These are phyloP conservation scores for Cynopterus brachyotis DNA, from an alignment of 2,113 vertebrate species.

Conservation along the genomic window DNA sequence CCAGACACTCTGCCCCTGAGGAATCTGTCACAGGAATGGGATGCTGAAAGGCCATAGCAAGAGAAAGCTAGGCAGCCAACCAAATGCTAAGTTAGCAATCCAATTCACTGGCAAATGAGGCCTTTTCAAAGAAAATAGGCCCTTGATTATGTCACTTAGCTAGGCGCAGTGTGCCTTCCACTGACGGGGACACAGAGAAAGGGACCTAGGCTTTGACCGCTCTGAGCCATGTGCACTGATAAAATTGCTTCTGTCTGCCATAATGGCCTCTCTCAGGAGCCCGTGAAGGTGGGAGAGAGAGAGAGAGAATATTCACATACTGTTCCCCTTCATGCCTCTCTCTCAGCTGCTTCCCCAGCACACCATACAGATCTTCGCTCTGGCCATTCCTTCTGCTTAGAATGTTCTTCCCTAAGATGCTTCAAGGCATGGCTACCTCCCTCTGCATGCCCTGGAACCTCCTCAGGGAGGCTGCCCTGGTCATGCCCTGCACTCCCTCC, in stretches of 20 bases:
- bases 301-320: neutral
- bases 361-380: neutral
- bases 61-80: neutral
- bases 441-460: neutral
- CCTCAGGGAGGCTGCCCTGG: neutral
- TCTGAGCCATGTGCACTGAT: neutral
- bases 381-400: neutral
- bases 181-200: neutral
- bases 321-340: neutral
- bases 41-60: conserved; percentile 68
- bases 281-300: neutral
- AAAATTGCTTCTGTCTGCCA: neutral
- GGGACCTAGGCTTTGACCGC: neutral
- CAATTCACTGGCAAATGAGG: conserved; percentile 71
- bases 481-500: no score
- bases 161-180: neutral
- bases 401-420: neutral
- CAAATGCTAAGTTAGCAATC: conserved; percentile 75
- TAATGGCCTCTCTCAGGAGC: neutral
- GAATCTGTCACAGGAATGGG: neutral
- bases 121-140: conserved; percentile 50
- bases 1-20: neutral
- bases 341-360: neutral
- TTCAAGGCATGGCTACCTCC: neutral
- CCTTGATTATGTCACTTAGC: neutral